Evolutionary conservation across 2,113 vertebrate genomes (phyloP), one percentile per base, ranked within the genome.

Genomic region (Sterna hirundo): DNA sequence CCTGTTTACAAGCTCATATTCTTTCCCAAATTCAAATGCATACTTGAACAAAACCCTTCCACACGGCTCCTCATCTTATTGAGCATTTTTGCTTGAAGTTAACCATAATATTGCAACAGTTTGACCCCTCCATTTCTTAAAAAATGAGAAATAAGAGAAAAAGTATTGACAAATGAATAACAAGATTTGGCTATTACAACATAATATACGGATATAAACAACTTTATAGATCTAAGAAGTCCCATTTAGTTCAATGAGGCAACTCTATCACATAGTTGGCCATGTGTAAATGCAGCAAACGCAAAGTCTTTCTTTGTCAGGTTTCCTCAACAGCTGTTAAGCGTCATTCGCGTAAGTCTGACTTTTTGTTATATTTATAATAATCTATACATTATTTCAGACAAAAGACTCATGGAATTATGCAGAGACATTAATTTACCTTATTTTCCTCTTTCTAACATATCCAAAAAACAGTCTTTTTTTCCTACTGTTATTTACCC

Each of bases 1-100:
- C 95, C 88, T 96, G 93, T 94, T 96, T 96, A 96, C 57, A 87
- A 84, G 60, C 19, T 79, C 29, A 12, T 91, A 72, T 72, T 86
- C 60, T 64, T 88, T 69, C 81, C 69, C 6, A 1, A 94, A 70
- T 92, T 86, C 9, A 4, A 84, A 79, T 11, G 9, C 42, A 34
- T 78, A 29, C 13, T 84, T 84, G 74, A 88, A 65, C 32, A 94
- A 91, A 93, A 88, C 20, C 22, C 27, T 81, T 90, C 52, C 40
- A 65, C 52, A 72, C 2, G 0, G 15, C 87, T 90, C 82, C 44
- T 91, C 38, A 72, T 76, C 54, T 61, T 18, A 79, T 49, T 89
- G 72, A 96, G 38, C 42, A 60, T 77, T 94, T 88, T 82, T 94
- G 34, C 27, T 94, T 95, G 65, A 62, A 61, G n/a, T 65, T 80